phyloP scores from a whole-genome alignment of 1,140 invertebrate genomes.

The Subanguina moxae region DNA sequence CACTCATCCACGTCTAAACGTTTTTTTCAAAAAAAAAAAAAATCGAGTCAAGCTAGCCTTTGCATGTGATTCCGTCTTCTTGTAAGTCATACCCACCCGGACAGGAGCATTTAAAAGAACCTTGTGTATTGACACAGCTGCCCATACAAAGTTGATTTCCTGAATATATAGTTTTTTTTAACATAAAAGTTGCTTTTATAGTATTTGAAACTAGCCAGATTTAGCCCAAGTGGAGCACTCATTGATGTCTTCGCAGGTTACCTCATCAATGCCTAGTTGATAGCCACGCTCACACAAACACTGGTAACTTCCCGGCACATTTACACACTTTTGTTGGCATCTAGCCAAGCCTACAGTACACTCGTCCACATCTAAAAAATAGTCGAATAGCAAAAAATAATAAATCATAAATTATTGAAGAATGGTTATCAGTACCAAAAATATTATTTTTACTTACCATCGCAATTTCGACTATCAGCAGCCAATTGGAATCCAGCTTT shows the following conservation, averaged over 20 bases:
- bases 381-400: background rate
- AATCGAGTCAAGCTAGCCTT: conserved; percentile 14
- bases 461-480: conserved; percentile 50
- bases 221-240: conserved; percentile 59
- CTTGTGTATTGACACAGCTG: conserved; percentile 46
- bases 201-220: conserved; percentile 15
- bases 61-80: conserved; percentile 52
- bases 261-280: conserved; percentile 54
- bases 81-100: conserved; percentile 47
- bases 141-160: conserved; percentile 45
- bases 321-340: conserved; percentile 46
- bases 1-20: conserved; percentile 61
- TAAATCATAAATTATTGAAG: background rate
- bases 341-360: conserved; percentile 27
- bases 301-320: conserved; percentile 44
- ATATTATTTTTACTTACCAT: conserved; percentile 35
- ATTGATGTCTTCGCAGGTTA: conserved; percentile 61
- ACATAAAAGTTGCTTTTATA: background rate
- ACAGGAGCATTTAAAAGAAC: conserved; percentile 54
- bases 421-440: background rate
- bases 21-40: conserved; percentile 4
- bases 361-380: conserved; percentile 39
- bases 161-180: conserved; percentile 1
- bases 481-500: conserved; percentile 62
- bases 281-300: conserved; percentile 64